Conservation (phyloP, 2,888 invertebrate species). For the Drosophila fulvimacula region DNA sequence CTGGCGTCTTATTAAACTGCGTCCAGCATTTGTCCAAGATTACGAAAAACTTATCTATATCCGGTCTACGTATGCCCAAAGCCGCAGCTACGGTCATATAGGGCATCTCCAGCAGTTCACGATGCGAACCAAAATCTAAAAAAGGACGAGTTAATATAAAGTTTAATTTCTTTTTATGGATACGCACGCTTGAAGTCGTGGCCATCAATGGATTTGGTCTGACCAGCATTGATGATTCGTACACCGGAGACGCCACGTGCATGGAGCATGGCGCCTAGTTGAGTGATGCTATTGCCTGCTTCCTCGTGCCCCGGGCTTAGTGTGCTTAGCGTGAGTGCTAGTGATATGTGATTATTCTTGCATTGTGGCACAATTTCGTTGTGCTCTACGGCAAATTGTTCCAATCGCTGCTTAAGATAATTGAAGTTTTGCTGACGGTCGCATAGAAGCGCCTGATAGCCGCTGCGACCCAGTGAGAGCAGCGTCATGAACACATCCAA, state of each 20-base stretch:
- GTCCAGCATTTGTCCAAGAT: conserved; percentile 87
- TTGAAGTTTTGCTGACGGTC: conserved; percentile 87
- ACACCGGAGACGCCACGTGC: conserved; percentile 90
- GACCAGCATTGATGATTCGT: conserved; percentile 87
- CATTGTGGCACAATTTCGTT: conserved; percentile 87
- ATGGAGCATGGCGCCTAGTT: conserved; percentile 90
- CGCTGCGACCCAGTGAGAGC: conserved; percentile 88
- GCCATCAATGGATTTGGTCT: conserved; percentile 86
- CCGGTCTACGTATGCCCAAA: conserved; percentile 88
- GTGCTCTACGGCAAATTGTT: conserved; percentile 86
- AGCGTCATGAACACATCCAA: conserved; percentile 92
- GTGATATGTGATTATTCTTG: conserved; percentile 89
- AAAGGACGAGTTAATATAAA: background rate
- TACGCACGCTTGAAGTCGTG: conserved; percentile 86
- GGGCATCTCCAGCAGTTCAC: conserved; percentile 83
- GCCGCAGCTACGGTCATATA: conserved; percentile 91
- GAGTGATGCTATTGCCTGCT: conserved; percentile 83
- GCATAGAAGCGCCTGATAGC: conserved; percentile 87
- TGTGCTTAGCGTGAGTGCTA: conserved; percentile 86
- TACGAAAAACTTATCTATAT: conserved; percentile 89
- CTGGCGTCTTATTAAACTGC: conserved; percentile 6
- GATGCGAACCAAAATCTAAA: conserved; percentile 90
- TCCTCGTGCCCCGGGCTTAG: conserved; percentile 50
- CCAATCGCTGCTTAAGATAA: conserved; percentile 87
- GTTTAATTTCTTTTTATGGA: background rate